Percentiles rank a stretch among this genome's conserved stretches.
phyloP scores from a whole-genome alignment of 2,888 invertebrate genomes.

The Sturmia bella region DNA sequence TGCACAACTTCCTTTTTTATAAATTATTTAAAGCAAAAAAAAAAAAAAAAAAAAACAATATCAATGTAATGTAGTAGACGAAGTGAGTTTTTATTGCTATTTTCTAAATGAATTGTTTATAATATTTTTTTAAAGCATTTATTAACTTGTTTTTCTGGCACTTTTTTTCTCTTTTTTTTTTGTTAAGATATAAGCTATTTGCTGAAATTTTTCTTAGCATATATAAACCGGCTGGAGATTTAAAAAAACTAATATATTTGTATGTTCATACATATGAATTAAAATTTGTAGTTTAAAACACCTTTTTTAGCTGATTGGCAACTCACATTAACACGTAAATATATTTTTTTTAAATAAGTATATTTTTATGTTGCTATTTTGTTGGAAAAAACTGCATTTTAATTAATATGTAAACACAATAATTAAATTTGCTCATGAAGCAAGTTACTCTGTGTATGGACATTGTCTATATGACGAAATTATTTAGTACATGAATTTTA shows the following conservation, averaged over 20 bases:
- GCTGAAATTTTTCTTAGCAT: constrained; percentile 18
- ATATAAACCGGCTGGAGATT: constrained; percentile 33
- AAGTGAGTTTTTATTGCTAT: constrained; percentile 14
- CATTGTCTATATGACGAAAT: neutral
- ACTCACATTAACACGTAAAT: neutral
- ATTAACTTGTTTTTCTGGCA: constrained; percentile 62
- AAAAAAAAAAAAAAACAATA: neutral
- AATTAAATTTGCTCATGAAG: neutral
- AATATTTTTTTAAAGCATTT: constrained; percentile 35
- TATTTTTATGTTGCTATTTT: neutral
- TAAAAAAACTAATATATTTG: neutral
- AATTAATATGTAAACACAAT: constrained; percentile 9
- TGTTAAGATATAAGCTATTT: no score
- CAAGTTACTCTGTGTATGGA: neutral
- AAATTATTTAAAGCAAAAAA: constrained; percentile 2
- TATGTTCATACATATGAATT: neutral
- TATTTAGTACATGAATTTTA: no score
- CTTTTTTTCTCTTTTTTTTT: constrained; percentile 41
- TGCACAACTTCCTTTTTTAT: constrained; percentile 69
- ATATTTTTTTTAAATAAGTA: neutral
- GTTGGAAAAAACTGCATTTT: neutral
- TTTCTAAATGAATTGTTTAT: constrained; percentile 31
- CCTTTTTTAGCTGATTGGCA: constrained; percentile 1
- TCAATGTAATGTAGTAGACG: constrained; percentile 16
- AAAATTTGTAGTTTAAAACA: constrained; percentile 8